Conservation (phyloP, 2,797 vertebrate species). For the Lutjanus argentimaculatus region DNA sequence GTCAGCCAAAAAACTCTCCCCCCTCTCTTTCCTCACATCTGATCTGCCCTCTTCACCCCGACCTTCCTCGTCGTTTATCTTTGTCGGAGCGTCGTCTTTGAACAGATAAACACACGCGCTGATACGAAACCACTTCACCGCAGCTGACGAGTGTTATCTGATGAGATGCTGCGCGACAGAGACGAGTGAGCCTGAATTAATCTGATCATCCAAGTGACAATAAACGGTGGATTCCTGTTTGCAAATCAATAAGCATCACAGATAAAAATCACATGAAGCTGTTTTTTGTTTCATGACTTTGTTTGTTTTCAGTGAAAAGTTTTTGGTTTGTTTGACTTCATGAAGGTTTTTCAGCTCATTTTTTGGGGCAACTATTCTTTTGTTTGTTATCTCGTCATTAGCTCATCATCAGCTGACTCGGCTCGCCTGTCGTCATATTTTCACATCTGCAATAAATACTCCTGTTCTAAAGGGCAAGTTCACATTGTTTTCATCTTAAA, state of each 20-base stretch:
- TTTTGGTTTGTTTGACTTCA: too few relatives aligned
- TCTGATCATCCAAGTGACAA: neutral
- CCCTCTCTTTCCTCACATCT: slow-evolving; percentile 26
- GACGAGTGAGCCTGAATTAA: neutral
- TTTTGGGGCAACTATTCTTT: neutral
- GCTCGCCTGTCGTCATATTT: neutral
- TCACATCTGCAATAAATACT: neutral
- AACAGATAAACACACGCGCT: slow-evolving; percentile 1
- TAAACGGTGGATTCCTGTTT: neutral
- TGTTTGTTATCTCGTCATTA: neutral
- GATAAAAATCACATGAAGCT: too few relatives aligned
- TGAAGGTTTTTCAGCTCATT: too few relatives aligned
- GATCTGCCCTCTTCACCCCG: slow-evolving; percentile 19
- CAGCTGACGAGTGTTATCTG: neutral
- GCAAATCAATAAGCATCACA: too few relatives aligned
- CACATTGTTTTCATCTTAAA: too few relatives aligned
- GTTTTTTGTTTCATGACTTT: too few relatives aligned
- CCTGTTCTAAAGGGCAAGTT: too few relatives aligned
- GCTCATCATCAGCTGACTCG: neutral
- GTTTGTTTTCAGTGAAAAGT: too few relatives aligned
- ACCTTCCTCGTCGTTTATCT: slow-evolving; percentile 25
- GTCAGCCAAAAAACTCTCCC: slow-evolving; percentile 11
- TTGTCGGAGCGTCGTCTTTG: neutral
- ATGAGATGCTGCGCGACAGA: neutral
- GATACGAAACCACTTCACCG: neutral